Evolutionary conservation across 2,113 vertebrate genomes (phyloP).

Genomic region (Neotoma lepida): DNA sequence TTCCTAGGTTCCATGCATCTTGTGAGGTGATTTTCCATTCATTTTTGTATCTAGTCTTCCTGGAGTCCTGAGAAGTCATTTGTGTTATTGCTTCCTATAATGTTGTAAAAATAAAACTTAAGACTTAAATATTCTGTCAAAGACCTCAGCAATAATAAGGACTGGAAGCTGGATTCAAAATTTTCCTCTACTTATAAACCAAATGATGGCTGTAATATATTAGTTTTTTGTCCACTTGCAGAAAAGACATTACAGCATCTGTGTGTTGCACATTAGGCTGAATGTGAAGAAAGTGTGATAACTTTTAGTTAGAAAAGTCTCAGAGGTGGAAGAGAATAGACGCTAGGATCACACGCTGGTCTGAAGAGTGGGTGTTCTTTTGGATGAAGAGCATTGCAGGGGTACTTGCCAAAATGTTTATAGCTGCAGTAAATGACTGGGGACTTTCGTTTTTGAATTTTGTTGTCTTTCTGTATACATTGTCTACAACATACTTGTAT

Average conservation of each 20-base stretch:
- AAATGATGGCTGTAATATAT: not conserved
- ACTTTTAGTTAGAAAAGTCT: constrained; percentile 9
- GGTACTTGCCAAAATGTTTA: not conserved
- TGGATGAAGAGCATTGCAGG: not conserved
- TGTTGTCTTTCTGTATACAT: not conserved
- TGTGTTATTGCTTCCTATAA: not conserved
- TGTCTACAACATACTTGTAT: not conserved
- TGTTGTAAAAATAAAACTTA: constrained; percentile 3
- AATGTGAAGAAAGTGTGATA: not conserved
- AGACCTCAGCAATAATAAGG: not conserved
- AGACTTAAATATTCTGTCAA: constrained; percentile 32
- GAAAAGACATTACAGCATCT: not conserved
- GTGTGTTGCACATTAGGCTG: not conserved
- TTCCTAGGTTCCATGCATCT: not conserved
- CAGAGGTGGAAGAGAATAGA: not conserved
- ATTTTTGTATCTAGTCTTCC: not conserved
- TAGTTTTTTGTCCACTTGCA: not conserved
- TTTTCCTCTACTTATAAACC: not conserved
- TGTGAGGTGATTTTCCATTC: not conserved
- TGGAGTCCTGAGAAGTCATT: not conserved
- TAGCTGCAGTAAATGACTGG: not conserved
- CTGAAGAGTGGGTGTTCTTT: not conserved
- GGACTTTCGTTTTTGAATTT: constrained; percentile 18
- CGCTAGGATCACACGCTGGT: not conserved
- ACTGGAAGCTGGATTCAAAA: not conserved